These are phyloP conservation scores for Lates calcarifer DNA, from an alignment of 2,113 vertebrate species.

Conservation along the genomic window DNA sequence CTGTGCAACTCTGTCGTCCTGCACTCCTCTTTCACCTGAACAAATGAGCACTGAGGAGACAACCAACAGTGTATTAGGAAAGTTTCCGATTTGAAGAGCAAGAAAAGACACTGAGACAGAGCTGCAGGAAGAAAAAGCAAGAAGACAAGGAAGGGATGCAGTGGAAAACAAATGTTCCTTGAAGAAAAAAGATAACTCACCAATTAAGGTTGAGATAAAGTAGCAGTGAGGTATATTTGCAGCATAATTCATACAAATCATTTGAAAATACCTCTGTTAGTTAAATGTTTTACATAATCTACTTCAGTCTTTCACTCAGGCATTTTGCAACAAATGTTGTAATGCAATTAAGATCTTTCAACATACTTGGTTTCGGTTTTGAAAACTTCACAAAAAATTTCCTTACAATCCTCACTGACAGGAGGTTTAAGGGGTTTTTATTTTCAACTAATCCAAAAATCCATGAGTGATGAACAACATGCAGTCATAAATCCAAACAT, in stretches of 20 bases:
- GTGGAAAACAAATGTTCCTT: background rate
- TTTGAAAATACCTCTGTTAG: no score
- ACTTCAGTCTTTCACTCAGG: background rate
- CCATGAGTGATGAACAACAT: background rate
- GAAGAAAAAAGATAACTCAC: no score
- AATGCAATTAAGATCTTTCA: background rate
- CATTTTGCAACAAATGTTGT: background rate
- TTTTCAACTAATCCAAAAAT: background rate
- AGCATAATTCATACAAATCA: background rate
- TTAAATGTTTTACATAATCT: background rate
- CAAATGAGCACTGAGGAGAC: background rate
- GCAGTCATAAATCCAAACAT: background rate
- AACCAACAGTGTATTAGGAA: background rate
- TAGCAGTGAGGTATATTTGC: no score
- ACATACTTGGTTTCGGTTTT: background rate
- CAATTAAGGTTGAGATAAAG: no score
- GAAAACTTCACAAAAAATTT: background rate
- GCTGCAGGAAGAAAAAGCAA: background rate
- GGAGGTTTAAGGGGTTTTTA: background rate
- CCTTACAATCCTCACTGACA: no score
- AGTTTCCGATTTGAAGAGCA: background rate
- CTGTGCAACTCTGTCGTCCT: background rate
- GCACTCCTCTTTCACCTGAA: conserved; percentile 27
- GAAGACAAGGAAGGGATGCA: background rate
- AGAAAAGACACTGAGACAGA: background rate